Evolutionary conservation across 2,113 vertebrate species (phyloP).

Genomic region (human (Homo sapiens)): DNA sequence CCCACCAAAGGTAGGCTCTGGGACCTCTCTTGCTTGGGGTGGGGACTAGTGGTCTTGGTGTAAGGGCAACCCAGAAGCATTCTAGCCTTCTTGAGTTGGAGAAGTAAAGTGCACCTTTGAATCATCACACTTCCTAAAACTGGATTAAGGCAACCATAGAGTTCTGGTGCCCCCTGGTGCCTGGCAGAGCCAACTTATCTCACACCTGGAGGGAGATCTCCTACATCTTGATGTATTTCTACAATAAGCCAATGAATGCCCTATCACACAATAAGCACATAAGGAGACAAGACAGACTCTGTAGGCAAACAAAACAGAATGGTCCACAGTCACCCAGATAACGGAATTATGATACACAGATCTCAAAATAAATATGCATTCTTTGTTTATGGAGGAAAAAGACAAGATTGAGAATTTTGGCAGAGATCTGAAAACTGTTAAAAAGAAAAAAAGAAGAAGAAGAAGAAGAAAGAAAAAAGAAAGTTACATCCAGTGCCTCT

Average conservation of each 20-base stretch:
- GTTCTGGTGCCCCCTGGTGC: constrained; percentile 63
- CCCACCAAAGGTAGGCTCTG: neutral
- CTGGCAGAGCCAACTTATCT: neutral
- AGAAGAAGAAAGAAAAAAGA: neutral
- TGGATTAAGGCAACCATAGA: neutral
- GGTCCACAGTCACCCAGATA: neutral
- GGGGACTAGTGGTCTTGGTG: too few species aligned
- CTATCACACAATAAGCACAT: neutral
- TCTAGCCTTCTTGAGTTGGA: neutral
- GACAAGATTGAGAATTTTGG: neutral
- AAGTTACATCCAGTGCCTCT: rapidly evolving
- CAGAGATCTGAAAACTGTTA: neutral
- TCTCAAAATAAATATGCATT: neutral
- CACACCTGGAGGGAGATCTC: neutral
- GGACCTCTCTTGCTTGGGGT: neutral
- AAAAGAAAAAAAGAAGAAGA: neutral
- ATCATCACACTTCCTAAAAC: neutral
- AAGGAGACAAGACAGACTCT: neutral
- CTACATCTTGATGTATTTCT: rapidly evolving
- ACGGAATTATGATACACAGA: neutral
- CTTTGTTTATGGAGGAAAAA: neutral
- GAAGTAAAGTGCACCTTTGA: neutral
- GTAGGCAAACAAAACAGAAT: neutral
- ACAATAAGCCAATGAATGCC: neutral
- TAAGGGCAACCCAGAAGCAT: neutral